Evolutionary conservation across 2,888 invertebrate genomes (phyloP).

Genomic region (Salticus scenicus): DNA sequence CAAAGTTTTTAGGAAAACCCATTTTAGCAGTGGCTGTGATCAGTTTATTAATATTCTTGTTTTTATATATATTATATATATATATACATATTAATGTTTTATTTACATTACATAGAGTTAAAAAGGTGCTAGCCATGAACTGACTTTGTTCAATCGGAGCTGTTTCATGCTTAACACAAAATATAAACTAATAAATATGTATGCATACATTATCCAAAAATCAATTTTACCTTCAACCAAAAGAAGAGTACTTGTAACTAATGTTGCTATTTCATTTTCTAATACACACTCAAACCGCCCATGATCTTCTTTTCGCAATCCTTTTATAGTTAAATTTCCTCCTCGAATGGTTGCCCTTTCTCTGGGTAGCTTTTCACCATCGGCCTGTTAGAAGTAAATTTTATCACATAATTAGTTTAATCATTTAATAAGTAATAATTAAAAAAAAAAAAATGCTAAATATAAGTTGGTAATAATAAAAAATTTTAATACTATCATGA

Average conservation of each 20-base stretch:
- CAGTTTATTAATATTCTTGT: too few species aligned
- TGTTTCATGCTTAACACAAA: too few species aligned
- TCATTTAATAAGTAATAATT: neutral
- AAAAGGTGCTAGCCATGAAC: too few species aligned
- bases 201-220: too few species aligned
- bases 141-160: too few species aligned
- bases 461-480: neutral
- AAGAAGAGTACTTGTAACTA: constrained; percentile 83
- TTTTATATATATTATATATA: too few species aligned
- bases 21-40: too few species aligned
- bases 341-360: constrained; percentile 79
- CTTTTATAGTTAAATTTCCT: constrained; percentile 93
- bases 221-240: constrained; percentile 75
- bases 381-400: constrained; percentile 65
- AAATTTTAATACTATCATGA: neutral
- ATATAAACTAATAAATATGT: too few species aligned
- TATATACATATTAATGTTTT: too few species aligned
- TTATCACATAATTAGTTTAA: neutral
- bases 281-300: constrained; percentile 97
- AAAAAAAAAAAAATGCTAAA: too few species aligned
- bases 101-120: too few species aligned
- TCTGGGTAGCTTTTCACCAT: constrained; percentile 71
- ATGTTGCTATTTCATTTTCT: constrained; percentile 95
- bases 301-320: constrained; percentile 90
- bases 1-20: too few species aligned